Evolutionary conservation across 2,888 invertebrate genomes (phyloP).

Genomic region (Caenorhabditis sp.): DNA sequence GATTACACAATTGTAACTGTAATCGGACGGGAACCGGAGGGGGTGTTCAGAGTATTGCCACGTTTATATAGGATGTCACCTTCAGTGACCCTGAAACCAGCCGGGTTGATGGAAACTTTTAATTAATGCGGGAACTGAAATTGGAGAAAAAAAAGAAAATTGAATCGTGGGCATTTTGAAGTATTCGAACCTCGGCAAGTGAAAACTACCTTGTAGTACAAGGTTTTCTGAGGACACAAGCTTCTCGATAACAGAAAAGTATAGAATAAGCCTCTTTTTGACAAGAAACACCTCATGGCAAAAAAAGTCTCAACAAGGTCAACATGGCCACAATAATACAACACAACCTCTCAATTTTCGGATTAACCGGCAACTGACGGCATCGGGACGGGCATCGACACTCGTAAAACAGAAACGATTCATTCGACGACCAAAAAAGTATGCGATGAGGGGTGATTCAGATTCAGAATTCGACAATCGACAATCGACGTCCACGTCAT

Average conservation of each 20-base stretch:
- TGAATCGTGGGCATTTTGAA: constrained; percentile 18
- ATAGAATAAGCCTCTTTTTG: constrained; percentile 26
- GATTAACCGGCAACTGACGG: constrained; percentile 42
- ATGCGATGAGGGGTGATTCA: constrained; percentile 3
- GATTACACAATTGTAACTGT: constrained; percentile 13
- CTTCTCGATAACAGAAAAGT: constrained; percentile 25
- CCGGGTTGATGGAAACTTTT: background rate
- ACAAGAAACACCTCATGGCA: background rate
- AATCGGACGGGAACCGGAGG: constrained; percentile 2
- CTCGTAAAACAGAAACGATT: constrained; percentile 55
- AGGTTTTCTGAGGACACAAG: background rate
- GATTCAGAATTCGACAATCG: constrained; percentile 27
- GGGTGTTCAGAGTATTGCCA: background rate
- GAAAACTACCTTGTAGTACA: background rate
- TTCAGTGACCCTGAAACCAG: background rate
- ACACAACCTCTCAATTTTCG: constrained; percentile 41
- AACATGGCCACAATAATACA: constrained; percentile 13
- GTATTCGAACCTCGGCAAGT: background rate
- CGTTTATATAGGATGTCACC: background rate
- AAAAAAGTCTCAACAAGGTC: constrained; percentile 49
- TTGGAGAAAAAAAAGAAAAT: constrained; percentile 12
- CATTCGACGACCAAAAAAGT: constrained; percentile 38
- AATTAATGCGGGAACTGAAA: constrained; percentile 18
- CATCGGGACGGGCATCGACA: constrained; percentile 21
- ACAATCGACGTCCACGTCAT: background rate